Conservation (phyloP, 2,888 invertebrate species). For the Chymomyza amoena region DNA sequence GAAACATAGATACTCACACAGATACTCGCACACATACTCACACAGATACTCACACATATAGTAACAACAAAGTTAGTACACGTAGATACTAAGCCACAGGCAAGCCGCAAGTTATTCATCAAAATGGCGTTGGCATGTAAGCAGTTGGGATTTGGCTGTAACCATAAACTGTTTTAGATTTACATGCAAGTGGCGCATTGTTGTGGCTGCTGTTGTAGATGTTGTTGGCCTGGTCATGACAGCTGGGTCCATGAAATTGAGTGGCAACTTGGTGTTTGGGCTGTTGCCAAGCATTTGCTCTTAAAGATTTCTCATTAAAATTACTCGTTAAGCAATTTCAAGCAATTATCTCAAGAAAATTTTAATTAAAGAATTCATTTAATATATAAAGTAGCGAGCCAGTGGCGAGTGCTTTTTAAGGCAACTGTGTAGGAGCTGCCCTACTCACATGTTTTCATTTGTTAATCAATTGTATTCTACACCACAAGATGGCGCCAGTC, state of each 20-base stretch:
- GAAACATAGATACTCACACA: slow-evolving; percentile 11
- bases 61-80: too few relatives aligned
- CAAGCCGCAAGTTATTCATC: slow-evolving; percentile 71
- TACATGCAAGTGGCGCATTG: slow-evolving; percentile 51
- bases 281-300: slow-evolving; percentile 38
- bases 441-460: too few relatives aligned
- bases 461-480: too few relatives aligned
- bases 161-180: slow-evolving; percentile 72
- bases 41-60: background rate
- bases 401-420: background rate
- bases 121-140: slow-evolving; percentile 54
- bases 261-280: background rate
- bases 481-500: too few relatives aligned
- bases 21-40: slow-evolving; percentile 19
- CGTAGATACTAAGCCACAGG: slow-evolving; percentile 51
- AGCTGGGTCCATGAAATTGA: slow-evolving; percentile 35
- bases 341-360: background rate
- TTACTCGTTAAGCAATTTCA: background rate
- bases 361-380: background rate
- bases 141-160: slow-evolving; percentile 63
- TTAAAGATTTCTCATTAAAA: slow-evolving; percentile 23
- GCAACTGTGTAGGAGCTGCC: too few relatives aligned
- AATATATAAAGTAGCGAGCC: background rate
- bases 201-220: slow-evolving; percentile 11
- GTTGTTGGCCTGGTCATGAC: slow-evolving; percentile 18